These are phyloP conservation scores for Mactra quadrangularis DNA, from an alignment of 1,140 invertebrate genomes.

Conservation along the genomic window DNA sequence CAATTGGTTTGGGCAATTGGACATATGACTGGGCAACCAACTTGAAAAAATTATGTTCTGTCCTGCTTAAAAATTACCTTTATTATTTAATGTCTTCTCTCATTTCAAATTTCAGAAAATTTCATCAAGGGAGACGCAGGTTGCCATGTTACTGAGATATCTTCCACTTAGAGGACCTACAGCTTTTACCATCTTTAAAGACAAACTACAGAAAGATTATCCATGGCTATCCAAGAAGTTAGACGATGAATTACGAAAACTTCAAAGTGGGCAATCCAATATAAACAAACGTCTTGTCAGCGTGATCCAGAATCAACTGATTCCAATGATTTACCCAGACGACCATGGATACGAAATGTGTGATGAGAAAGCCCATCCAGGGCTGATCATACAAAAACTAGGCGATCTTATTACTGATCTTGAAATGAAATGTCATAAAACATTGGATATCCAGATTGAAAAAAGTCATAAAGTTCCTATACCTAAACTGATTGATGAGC, in stretches of 20 bases:
- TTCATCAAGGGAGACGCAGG: conserved; percentile 52
- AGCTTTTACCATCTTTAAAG: conserved; percentile 53
- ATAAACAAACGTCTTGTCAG: conserved; percentile 51
- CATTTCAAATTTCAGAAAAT: conserved; percentile 58
- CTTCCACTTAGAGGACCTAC: conserved; percentile 52
- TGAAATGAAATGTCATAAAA: conserved; percentile 52
- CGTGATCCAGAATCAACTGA: conserved; percentile 42
- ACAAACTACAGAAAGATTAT: conserved; percentile 57
- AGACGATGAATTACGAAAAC: conserved; percentile 49
- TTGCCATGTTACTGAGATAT: conserved; percentile 31
- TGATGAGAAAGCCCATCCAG: conserved; percentile 51
- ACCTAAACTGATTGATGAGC: conserved; percentile 50
- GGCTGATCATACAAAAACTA: conserved; percentile 53
- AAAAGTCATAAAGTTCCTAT: conserved; percentile 41
- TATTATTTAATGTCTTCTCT: too few species aligned
- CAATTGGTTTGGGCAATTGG: too few species aligned
- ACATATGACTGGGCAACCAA: too few species aligned
- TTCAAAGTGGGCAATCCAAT: conserved; percentile 53
- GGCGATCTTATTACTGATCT: conserved; percentile 37
- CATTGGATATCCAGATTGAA: conserved; percentile 27
- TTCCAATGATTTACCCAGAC: conserved; percentile 34
- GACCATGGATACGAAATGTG: neutral
- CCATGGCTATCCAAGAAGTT: conserved; percentile 49
- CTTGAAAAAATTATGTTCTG: too few species aligned
- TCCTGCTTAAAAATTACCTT: too few species aligned